Evolutionary conservation across 2,797 vertebrate genomes (phyloP), one percentile per base, ranked within the genome.

Genomic region (Nasua narica): DNA sequence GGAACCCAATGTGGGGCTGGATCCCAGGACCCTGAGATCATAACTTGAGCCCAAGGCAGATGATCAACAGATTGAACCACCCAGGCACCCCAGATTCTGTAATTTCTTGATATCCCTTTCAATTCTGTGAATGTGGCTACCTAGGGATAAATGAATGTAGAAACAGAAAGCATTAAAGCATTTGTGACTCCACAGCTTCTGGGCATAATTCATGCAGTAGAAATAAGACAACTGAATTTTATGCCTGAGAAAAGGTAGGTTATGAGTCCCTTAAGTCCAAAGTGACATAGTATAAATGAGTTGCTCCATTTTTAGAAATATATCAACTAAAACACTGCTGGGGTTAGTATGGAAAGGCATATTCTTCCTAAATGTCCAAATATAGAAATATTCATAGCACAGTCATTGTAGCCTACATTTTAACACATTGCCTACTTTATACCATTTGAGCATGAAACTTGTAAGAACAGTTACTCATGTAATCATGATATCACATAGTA

Each of bases 141-240:
- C 98, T 86, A 56, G 93, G 94, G 96, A 98, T 96, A 93, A 94
- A 97, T 97, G 98, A 98, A 97, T 88, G 81, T 88, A 94, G 94
- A 93, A 92, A 97, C 70, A 94, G 82, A 97, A 98, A 93, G 77
- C 72, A 93, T 96, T 96, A 97, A 95, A 95, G 72, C 79, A 96
- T 85, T 95, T 96, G 96, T 97, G 89, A 82, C 97, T 97, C 87
- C 54, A 90, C 58, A 93, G 60, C 88, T 93, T 90, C 91, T 97
- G 86, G 96, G 78, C 91, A 92, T 98, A 97, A 97, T 90, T 97
- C 93, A 96, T 88, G 74, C 12, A 74, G 56, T 82, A 90, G 93
- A 93, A 96, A 95, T 90, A 96, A 95, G 96, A 97, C 91, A 96
- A 95, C 79, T 92, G 88, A 94, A 97, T 94, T 97, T 95, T 94